Base-by-base conservation (phyloP, 1,140 invertebrate species). In the Triops cancriformis region DNA sequence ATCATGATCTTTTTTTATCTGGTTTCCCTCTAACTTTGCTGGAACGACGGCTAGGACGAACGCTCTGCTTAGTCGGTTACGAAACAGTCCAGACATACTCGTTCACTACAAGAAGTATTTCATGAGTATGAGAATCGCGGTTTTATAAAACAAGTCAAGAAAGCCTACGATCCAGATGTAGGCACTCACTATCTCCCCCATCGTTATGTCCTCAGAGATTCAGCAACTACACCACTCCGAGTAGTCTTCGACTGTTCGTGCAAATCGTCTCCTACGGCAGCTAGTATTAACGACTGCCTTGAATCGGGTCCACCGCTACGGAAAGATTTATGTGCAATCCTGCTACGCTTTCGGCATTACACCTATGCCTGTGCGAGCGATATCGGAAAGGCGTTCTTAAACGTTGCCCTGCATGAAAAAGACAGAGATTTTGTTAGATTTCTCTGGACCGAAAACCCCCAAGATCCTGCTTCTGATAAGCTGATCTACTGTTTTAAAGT, bases 211-310 rank as follows among this genome's bases (percentile, higher is more conserved):
- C 43, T 45, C 43, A 45, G 18, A 45, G 43, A 45, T 11, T 45
- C 43, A 11, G 1, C 1, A 10, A 45, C 43, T 1, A 45, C 43
- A 1, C 1, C 43, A n/a, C n/a, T n/a, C n/a, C n/a, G n/a, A n/a
- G n/a, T n/a, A n/a, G n/a, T n/a, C n/a, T n/a, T n/a, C n/a, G 43
- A 45, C 43, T 45, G 43, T 1, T 45, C 43, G n/a, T n/a, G n/a
- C n/a, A 45, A 45, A 18, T 10, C 43, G 18, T 11, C 43, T 11
- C 1, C 43, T 11, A 45, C 1, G 10, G 10, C 43, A 11, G 43
- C 18, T 10, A 74, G 73, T 74, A 6, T 74, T 14, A 74, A 74
- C 27, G n/a, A 74, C n/a, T 74, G 73, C 26, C 26, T 74, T 7
- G 26, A 74, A 74, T 31, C 26, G 4, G 4, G 2, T 4, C 73